A percentile compares a stretch with the other conserved stretches of the same genome.
These are phyloP conservation scores for Corella eumyota DNA, from an alignment of 23 tunicate species.

Conservation along the genomic window DNA sequence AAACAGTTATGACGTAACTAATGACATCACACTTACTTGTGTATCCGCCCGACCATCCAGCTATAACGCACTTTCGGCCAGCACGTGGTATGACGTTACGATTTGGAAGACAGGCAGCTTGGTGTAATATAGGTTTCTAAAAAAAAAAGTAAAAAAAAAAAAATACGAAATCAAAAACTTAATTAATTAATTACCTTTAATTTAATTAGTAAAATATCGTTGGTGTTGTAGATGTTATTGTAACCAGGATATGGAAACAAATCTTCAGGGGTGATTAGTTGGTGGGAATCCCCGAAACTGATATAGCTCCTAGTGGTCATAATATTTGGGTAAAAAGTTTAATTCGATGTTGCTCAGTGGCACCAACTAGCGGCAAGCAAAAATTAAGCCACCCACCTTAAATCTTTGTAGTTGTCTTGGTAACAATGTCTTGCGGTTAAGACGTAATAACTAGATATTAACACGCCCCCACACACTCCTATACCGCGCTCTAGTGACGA, in stretches of 20 bases:
- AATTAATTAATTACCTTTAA: slow-evolving; percentile 47
- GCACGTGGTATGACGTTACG: slow-evolving; percentile 37
- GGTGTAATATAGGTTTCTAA: neutral
- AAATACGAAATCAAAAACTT: neutral
- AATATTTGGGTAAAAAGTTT: too few species aligned
- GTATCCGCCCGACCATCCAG: slow-evolving; percentile 44
- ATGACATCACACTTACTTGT: slow-evolving; percentile 9
- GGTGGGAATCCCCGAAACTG: too few species aligned
- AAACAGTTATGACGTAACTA: neutral
- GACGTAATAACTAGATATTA: slow-evolving; percentile 22
- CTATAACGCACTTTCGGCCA: slow-evolving; percentile 20
- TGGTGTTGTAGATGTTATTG: slow-evolving; percentile 35
- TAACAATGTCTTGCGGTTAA: slow-evolving; percentile 55
- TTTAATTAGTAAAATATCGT: slow-evolving; percentile 38
- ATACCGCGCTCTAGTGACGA: neutral
- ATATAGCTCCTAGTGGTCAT: too few species aligned
- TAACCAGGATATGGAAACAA: slow-evolving; percentile 35
- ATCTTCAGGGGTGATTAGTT: slow-evolving; percentile 1
- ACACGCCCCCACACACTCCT: slow-evolving; percentile 41
- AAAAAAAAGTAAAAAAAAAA: neutral
- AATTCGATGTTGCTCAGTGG: too few species aligned
- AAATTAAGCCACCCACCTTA: too few species aligned
- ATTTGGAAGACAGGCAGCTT: slow-evolving; percentile 52
- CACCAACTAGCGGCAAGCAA: too few species aligned
- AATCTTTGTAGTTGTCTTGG: neutral